Evolutionary conservation across 2,888 invertebrate species (phyloP).

Genomic region (Incurvaria masculella): DNA sequence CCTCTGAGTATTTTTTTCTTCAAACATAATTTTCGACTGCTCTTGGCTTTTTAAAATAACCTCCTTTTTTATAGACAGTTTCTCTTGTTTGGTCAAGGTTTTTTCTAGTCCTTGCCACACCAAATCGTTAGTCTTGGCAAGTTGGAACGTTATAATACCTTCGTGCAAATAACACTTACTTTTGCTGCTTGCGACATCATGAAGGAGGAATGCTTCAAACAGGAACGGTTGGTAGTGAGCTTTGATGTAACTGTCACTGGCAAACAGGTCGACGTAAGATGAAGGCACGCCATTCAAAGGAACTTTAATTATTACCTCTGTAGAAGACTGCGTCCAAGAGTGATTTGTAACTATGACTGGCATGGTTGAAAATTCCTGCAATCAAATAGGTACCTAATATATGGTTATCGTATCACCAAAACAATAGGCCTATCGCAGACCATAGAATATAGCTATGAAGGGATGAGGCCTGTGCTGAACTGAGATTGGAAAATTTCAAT

Average conservation of each 20-base stretch:
- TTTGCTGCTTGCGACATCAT: conserved; percentile 56
- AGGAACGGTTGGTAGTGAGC: conserved; percentile 69
- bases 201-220: conserved; percentile 69
- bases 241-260: conserved; percentile 68
- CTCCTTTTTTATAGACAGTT: conserved; percentile 52
- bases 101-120: conserved; percentile 60
- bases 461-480: too few species aligned
- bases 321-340: conserved; percentile 70
- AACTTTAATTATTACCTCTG: conserved; percentile 59
- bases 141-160: conserved; percentile 61
- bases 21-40: conserved; percentile 49
- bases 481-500: too few species aligned
- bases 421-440: too few species aligned
- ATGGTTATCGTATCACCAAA: too few species aligned
- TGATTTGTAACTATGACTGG: conserved; percentile 73
- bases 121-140: conserved; percentile 56
- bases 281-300: conserved; percentile 61
- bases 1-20: conserved; percentile 50
- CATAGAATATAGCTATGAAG: too few species aligned
- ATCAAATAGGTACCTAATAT: too few species aligned
- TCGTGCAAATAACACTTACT: conserved; percentile 65
- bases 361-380: conserved; percentile 49
- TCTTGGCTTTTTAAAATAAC: conserved; percentile 56
- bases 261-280: conserved; percentile 67
- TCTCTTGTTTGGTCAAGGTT: conserved; percentile 54